Evolutionary conservation across 2,797 vertebrate genomes (phyloP), one percentile per base, ranked within the genome.

Genomic region (Pipistrellus nathusii): DNA sequence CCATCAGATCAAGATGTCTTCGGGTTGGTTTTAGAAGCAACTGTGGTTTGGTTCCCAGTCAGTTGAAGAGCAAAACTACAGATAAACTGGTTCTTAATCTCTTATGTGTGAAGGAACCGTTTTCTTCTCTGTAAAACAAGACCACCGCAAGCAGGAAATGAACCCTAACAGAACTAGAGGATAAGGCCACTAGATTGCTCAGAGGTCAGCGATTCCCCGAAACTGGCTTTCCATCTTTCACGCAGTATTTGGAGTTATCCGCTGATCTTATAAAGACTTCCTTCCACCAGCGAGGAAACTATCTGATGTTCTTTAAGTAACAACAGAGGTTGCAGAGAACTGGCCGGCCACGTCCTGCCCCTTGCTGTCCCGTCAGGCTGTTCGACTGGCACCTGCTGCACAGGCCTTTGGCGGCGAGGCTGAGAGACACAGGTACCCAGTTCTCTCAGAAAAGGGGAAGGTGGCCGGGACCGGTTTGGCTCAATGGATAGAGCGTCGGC

Each of bases 91-190:
- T 66, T 82, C 75, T 86, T 80, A 73, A 89, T 78, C 72, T 93
- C 85, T 90, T 88, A 11, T 75, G 41, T 53, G 1, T 71, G 88
- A 90, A 96, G 57, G 69, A 87, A 80, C 73, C 7, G 4, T 95
- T 94, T 94, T 83, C 62, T 87, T 87, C 85, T 95, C 83, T 93
- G 78, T 38, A 80, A 95, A 95, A 93, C 46, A 55, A 83, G 75
- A 92, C 35, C 90, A 44, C 6, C 13, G 55, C 85, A 85, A 90
- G 21, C 17, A 20, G 93, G 85, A 90, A 91, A 90, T 41, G 15
- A 85, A 64, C 25, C 15, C 68, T 27, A 78, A 71, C 5, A 85
- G 72, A 91, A 64, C 15, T 25, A 81, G 2, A 71, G 68, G 72
- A 62, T 59, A 51, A 83, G 38, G 27, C 44, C 75, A 48, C 64